Conservation (phyloP, 2,888 invertebrate species). For the Rhimphoctona megacephalus region DNA sequence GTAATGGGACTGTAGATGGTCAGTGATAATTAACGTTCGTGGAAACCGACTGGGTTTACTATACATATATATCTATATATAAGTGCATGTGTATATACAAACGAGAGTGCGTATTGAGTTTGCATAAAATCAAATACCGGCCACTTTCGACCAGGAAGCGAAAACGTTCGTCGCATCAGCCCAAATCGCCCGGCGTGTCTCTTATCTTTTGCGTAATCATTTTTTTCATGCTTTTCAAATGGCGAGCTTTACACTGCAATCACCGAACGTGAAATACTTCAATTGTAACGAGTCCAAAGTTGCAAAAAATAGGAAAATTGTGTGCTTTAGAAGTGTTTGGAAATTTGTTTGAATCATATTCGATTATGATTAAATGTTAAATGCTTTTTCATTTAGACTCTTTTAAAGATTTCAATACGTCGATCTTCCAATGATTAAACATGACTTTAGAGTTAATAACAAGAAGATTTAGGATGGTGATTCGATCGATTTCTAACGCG, state of each 20-base stretch:
- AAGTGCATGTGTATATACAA: not conserved
- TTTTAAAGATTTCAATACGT: not conserved
- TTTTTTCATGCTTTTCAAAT: not conserved
- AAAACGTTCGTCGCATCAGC: conserved; percentile 78
- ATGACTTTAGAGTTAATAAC: not conserved
- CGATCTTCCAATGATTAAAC: not conserved
- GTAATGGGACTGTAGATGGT: conserved; percentile 84
- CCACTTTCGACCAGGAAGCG: conserved; percentile 80
- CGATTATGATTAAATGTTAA: too few relatives aligned
- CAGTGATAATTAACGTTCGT: conserved; percentile 84
- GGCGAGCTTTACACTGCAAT: not conserved
- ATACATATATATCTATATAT: not conserved
- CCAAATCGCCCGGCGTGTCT: conserved; percentile 21
- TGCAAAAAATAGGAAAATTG: not conserved
- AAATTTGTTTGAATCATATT: too few relatives aligned
- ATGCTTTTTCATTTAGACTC: not conserved
- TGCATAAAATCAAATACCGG: conserved; percentile 83
- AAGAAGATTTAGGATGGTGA: conserved; percentile 1
- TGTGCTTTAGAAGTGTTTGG: not conserved
- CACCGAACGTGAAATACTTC: not conserved
- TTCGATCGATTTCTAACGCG: not conserved
- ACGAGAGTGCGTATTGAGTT: conserved; percentile 76
- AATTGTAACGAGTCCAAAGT: not conserved
- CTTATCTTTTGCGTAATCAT: conserved; percentile 19
- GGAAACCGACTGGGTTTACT: conserved; percentile 77